These are phyloP conservation scores for Ochlodes sylvanus DNA, from an alignment of 2,888 invertebrate genomes.

Conservation along the genomic window DNA sequence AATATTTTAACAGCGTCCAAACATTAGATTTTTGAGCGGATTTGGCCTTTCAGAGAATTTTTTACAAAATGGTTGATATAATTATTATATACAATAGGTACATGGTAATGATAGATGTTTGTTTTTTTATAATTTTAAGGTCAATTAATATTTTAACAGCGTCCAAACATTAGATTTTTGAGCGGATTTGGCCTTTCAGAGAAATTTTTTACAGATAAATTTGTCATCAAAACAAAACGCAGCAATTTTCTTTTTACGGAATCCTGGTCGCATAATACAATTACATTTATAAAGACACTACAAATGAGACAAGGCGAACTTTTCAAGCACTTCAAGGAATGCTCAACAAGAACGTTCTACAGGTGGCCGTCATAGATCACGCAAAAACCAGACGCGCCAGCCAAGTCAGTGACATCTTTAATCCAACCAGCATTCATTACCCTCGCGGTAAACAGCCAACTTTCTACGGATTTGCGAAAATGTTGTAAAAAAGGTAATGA, in stretches of 20 bases:
- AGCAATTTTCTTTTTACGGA: no score
- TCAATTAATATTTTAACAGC: no score
- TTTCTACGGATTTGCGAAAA: constrained; percentile 76
- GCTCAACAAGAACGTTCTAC: constrained; percentile 10
- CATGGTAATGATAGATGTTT: neutral
- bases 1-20: no score
- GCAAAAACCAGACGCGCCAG: neutral
- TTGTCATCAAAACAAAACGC: no score
- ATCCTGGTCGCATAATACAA: no score
- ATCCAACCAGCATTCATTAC: constrained; percentile 21
- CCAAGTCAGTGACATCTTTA: neutral
- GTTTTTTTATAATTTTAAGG: neutral
- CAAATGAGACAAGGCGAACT: constrained; percentile 10
- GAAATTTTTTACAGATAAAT: neutral
- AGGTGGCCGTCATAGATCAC: constrained; percentile 16
- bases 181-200: neutral
- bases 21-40: neutral
- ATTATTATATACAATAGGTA: no score
- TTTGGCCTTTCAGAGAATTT: no score
- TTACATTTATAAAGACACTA: neutral
- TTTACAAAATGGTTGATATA: constrained; percentile 19
- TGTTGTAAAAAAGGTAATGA: constrained; percentile 68
- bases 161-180: neutral
- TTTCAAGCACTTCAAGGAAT: neutral
- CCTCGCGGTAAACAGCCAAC: constrained; percentile 46